Conservation (phyloP, 2,797 vertebrate species). For the Podargus strigoides region DNA sequence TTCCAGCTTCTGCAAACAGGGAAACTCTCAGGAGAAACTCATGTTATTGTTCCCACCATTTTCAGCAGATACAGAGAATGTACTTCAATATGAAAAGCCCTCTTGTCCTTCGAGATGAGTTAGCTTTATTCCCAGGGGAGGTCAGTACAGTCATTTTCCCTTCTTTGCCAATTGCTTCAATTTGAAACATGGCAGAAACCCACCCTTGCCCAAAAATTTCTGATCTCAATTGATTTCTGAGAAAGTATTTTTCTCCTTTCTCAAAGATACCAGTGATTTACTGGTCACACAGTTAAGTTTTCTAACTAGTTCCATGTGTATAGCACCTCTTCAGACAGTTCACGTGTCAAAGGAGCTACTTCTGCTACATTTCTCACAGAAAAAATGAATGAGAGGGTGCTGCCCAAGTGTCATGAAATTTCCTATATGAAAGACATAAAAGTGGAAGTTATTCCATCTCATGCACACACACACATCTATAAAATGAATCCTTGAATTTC, state of each 20-base stretch:
- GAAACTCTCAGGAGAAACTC: neutral
- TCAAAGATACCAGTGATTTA: conserved; percentile 28
- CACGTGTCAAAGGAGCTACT: conserved; percentile 17
- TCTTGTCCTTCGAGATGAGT: conserved; percentile 11
- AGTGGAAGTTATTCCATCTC: neutral
- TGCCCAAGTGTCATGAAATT: neutral
- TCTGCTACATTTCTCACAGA: neutral
- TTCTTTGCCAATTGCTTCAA: conserved; percentile 32
- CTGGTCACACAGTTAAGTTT: neutral
- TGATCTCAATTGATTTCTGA: conserved; percentile 22
- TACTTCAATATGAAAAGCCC: neutral
- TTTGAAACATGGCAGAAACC: conserved; percentile 22
- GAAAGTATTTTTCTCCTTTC: conserved; percentile 24
- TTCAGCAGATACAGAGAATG: conserved; percentile 10
- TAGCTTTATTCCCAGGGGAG: conserved; percentile 19
- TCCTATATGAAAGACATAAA: neutral
- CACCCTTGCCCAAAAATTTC: conserved; percentile 4
- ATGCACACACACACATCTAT: neutral
- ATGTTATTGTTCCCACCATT: neutral
- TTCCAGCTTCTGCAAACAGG: neutral
- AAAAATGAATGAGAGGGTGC: conserved; percentile 17
- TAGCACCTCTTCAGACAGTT: neutral
- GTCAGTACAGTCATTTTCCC: neutral
- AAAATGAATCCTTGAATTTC: neutral
- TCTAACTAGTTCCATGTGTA: conserved; percentile 2